These are phyloP conservation scores for Idaea aversata DNA, from an alignment of 2,888 invertebrate species.

Conservation along the genomic window DNA sequence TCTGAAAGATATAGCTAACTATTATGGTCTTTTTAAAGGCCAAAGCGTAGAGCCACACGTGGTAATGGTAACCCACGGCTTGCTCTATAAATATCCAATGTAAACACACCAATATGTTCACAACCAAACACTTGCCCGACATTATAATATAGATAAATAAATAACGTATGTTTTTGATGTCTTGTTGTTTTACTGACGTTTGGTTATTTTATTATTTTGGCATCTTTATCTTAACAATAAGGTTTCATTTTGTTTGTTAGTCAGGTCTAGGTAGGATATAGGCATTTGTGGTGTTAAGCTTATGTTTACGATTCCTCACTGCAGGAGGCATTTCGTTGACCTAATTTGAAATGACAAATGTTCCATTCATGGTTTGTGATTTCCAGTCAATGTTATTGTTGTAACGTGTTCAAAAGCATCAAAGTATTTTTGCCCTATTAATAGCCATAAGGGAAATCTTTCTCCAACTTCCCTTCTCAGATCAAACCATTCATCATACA, in stretches of 20 bases:
- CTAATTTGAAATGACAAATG: not conserved
- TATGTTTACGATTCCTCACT: not conserved
- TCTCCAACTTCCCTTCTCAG: not conserved
- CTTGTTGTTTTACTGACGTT: slow-evolving; percentile 14
- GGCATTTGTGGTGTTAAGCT: not conserved
- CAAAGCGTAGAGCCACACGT: slow-evolving; percentile 55
- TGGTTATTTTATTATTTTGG: not conserved
- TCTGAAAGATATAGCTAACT: not conserved
- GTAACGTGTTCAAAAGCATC: no score
- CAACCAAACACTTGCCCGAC: slow-evolving; percentile 66
- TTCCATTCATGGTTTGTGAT: slow-evolving; percentile 1
- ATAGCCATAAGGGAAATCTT: not conserved
- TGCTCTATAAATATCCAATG: slow-evolving; percentile 69
- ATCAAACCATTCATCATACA: not conserved
- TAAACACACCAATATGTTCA: slow-evolving; percentile 72
- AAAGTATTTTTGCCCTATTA: not conserved
- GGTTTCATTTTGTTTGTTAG: not conserved
- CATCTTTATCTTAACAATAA: not conserved
- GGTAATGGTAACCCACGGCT: slow-evolving; percentile 57
- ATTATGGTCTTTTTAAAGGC: slow-evolving; percentile 29
- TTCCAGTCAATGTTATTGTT: slow-evolving; percentile 1
- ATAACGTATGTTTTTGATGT: slow-evolving; percentile 28
- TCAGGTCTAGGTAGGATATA: not conserved
- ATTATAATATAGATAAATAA: slow-evolving; percentile 73
- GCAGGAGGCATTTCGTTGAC: not conserved